Evolutionary conservation across 2,888 invertebrate species (phyloP).

Genomic region (Drosophila putrida): DNA sequence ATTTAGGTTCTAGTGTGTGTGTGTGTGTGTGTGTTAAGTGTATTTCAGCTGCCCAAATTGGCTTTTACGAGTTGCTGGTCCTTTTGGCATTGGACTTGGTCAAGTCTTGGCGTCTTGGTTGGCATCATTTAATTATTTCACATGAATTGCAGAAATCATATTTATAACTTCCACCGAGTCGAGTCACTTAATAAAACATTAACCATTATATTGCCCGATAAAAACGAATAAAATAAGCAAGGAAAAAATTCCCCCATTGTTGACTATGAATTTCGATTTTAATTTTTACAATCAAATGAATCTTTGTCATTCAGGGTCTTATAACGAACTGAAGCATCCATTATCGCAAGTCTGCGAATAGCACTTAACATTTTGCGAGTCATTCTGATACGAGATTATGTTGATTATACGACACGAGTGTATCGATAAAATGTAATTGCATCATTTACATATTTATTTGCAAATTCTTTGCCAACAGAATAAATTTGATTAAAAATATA

Average conservation of each 20-base stretch:
- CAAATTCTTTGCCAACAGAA: background rate
- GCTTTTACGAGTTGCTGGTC: conserved; percentile 2
- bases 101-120: conserved; percentile 25
- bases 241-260: conserved; percentile 31
- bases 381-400: conserved; percentile 49
- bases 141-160: conserved; percentile 67
- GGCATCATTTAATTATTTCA: conserved; percentile 66
- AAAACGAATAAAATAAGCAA: conserved; percentile 26
- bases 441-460: conserved; percentile 23
- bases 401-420: conserved; percentile 27
- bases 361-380: conserved; percentile 44
- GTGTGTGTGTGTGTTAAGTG: conserved; percentile 10
- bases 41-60: conserved; percentile 38
- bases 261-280: conserved; percentile 46
- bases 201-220: conserved; percentile 44
- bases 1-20: background rate
- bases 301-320: conserved; percentile 39
- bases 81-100: conserved; percentile 37
- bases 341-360: conserved; percentile 15
- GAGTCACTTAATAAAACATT: conserved; percentile 64
- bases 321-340: conserved; percentile 27
- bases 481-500: background rate
- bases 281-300: conserved; percentile 28
- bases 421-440: conserved; percentile 5
- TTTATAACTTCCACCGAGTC: conserved; percentile 46